Evolutionary conservation across 2,888 invertebrate genomes (phyloP), one percentile per base, ranked within the genome.

Genomic region (Cepaea hortensis): DNA sequence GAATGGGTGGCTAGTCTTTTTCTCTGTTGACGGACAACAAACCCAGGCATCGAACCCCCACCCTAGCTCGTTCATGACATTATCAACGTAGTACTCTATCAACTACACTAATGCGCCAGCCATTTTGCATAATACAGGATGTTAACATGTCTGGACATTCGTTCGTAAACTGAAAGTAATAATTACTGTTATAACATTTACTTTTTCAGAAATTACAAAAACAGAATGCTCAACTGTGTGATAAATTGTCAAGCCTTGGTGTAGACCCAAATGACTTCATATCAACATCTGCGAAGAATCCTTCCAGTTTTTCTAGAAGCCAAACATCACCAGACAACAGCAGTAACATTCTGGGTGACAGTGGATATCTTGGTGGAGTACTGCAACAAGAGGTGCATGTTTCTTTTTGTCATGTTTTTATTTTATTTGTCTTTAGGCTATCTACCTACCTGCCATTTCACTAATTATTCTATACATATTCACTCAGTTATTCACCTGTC

Each of bases 141-240:
- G 35, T 55, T 55, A 20, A 18, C 0, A 3, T n/a, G n/a, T 18
- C 68, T 20, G 13, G n/a, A n/a, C 1, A 68, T 20, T 20, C 18
- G 5, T 68, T 68, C 2, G 13, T 68, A 68, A 20, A 20, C n/a
- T 68, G n/a, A n/a, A 20, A 20, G n/a, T n/a, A 13, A 46, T n/a
- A 35, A 35, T 35, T 35, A n/a, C 35, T 75, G 75, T 75, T 11
- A 7, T 23, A 11, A n/a, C 23, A 65, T 65, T 62, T 18, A 65
- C 4, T 65, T 62, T 7, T 65, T 13, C 85, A 93, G 92, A 86
- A 88, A 88, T 81, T 91, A n/a, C 89, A 91, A 48, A 91, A 91
- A 11, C 91, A 92, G 72, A 88, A 91, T 9, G 88, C 90, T 48
- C 86, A 88, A 72, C 89, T 91, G 35, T 90, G 91, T 50, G 82